Conservation (phyloP, 2,113 vertebrate species). For the Scophthalmus maximus region DNA sequence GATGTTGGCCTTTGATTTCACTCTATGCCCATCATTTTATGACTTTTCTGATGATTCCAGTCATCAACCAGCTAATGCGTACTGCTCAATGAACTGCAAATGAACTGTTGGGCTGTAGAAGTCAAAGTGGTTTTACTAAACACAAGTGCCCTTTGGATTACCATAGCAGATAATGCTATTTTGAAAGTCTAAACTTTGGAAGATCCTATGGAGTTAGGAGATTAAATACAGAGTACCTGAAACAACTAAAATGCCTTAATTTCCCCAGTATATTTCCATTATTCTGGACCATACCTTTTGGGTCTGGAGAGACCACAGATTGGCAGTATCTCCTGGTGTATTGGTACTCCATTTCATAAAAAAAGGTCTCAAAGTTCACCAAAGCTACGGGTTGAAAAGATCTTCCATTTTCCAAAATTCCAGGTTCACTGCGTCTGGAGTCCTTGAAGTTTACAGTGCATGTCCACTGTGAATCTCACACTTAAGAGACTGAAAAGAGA, state of each 20-base stretch:
- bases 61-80: background rate
- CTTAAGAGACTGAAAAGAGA: background rate
- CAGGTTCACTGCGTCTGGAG: constrained; percentile 2
- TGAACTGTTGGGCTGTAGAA: too few relatives aligned
- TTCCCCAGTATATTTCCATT: background rate
- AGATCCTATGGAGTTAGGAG: too few relatives aligned
- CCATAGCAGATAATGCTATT: too few relatives aligned
- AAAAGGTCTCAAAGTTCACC: constrained; percentile 16
- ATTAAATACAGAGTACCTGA: background rate
- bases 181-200: background rate
- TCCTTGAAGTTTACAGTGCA: background rate
- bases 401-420: constrained; percentile 10
- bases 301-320: constrained; percentile 29
- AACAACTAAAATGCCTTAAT: background rate
- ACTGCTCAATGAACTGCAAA: too few relatives aligned
- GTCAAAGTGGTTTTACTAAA: too few relatives aligned
- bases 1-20: background rate
- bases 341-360: constrained; percentile 62
- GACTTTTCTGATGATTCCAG: background rate
- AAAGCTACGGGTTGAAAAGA: constrained; percentile 6
- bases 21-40: background rate
- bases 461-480: background rate
- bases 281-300: constrained; percentile 53
- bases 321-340: constrained; percentile 36
- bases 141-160: too few relatives aligned